These are phyloP conservation scores for Orthosia incerta DNA, from an alignment of 2,888 invertebrate genomes.

Conservation along the genomic window DNA sequence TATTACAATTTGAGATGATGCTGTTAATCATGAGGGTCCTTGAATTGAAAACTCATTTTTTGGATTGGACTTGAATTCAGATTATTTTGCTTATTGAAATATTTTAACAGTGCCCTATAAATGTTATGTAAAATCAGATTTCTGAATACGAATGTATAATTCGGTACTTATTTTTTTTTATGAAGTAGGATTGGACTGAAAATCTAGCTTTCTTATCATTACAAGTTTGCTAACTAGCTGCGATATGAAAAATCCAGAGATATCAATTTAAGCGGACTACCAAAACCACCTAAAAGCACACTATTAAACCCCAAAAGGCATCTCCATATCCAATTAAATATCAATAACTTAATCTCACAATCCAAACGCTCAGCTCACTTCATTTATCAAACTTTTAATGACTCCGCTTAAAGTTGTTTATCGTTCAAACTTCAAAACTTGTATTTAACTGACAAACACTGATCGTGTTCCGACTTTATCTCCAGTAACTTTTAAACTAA, in stretches of 20 bases:
- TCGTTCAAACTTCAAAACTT: conserved; percentile 64
- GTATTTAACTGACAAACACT: conserved; percentile 47
- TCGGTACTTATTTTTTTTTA: too few relatives aligned
- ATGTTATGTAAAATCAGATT: too few relatives aligned
- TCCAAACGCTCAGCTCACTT: conserved; percentile 36
- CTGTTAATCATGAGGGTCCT: neutral
- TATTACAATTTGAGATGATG: neutral
- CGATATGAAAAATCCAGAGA: too few relatives aligned
- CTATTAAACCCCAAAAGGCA: neutral
- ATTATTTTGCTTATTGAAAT: neutral
- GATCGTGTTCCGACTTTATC: conserved; percentile 52
- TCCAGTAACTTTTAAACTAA: conserved; percentile 45
- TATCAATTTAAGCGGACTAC: neutral
- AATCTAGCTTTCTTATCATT: too few relatives aligned
- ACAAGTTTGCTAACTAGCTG: too few relatives aligned
- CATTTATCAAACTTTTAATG: conserved; percentile 52
- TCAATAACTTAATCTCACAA: conserved; percentile 18
- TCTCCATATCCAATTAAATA: neutral
- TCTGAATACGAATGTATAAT: too few relatives aligned
- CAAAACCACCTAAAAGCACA: neutral
- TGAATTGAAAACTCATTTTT: neutral
- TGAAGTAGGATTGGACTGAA: neutral
- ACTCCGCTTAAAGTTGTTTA: too few relatives aligned
- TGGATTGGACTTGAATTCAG: neutral
- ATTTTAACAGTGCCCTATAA: too few relatives aligned